Evolutionary conservation across 2,113 vertebrate genomes (phyloP).

Genomic region (Rousettus leschenaultii): DNA sequence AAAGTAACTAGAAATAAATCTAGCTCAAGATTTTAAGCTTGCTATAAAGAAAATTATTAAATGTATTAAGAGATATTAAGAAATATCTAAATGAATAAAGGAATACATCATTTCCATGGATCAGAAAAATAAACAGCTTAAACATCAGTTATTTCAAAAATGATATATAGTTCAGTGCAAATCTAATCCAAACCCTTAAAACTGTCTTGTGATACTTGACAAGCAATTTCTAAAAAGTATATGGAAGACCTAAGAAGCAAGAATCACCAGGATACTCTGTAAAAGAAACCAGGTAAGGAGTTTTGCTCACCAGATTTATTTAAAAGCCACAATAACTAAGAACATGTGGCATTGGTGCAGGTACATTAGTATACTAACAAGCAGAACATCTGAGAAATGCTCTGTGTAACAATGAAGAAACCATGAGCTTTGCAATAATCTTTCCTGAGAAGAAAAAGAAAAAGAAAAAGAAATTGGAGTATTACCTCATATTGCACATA

Average conservation of each 20-base stretch:
- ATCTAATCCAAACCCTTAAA: not conserved
- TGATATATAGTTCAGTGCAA: not conserved
- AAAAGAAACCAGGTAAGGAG: not conserved
- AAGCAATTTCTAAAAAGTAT: not conserved
- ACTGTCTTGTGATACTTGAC: not conserved
- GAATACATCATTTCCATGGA: not conserved
- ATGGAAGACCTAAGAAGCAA: not conserved
- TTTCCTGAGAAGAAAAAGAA: not conserved
- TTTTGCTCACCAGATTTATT: not conserved
- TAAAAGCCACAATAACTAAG: not conserved
- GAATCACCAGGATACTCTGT: not conserved
- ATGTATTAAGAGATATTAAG: not conserved
- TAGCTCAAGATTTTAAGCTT: not conserved
- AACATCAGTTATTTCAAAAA: not conserved
- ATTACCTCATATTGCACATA: not conserved
- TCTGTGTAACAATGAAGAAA: not conserved
- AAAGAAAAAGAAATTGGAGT: not conserved
- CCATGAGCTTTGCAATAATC: not conserved
- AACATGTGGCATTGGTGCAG: not conserved
- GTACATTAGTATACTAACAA: not conserved
- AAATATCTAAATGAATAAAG: not conserved
- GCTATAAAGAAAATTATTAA: not conserved
- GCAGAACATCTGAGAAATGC: not conserved
- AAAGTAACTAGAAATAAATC: not conserved
- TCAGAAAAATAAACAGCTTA: not conserved